Percentiles rank a stretch among this genome's conserved stretches.
Evolutionary conservation across 37 sponge, comb jelly and placozoan species (phyloP).

Genomic region (Halisarca cf. caerulea): DNA sequence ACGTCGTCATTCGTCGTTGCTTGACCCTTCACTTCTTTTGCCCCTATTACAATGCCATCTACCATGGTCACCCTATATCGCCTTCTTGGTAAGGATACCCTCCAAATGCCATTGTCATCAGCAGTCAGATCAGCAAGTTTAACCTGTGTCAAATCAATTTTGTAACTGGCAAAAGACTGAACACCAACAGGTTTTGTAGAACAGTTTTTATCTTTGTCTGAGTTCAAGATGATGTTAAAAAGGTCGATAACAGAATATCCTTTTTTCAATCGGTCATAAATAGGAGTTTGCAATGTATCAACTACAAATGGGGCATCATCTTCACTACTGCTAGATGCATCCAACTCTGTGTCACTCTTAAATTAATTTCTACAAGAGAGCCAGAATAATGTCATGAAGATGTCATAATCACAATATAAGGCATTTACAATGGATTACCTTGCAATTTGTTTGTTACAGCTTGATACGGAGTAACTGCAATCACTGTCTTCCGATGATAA

Average conservation of each 20-base stretch:
- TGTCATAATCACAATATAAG: neutral
- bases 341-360: no score
- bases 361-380: no score
- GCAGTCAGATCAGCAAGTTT: conserved; percentile 24
- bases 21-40: neutral
- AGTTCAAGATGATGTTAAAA: neutral
- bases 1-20: neutral
- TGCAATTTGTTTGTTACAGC: no score
- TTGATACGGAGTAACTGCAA: neutral
- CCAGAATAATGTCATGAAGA: neutral
- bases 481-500: no score
- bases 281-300: neutral
- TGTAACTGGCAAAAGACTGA: neutral
- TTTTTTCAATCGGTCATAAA: neutral
- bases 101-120: conserved; percentile 43
- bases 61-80: neutral
- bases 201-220: neutral
- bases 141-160: conserved; percentile 9
- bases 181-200: conserved; percentile 29
- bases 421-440: neutral
- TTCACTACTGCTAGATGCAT: neutral
- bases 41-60: neutral
- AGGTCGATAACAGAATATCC: neutral
- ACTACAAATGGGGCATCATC: neutral
- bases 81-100: conserved; percentile 20